Base-by-base conservation (phyloP, 2,888 invertebrate species). In the Temnothorax rugatulus region DNA sequence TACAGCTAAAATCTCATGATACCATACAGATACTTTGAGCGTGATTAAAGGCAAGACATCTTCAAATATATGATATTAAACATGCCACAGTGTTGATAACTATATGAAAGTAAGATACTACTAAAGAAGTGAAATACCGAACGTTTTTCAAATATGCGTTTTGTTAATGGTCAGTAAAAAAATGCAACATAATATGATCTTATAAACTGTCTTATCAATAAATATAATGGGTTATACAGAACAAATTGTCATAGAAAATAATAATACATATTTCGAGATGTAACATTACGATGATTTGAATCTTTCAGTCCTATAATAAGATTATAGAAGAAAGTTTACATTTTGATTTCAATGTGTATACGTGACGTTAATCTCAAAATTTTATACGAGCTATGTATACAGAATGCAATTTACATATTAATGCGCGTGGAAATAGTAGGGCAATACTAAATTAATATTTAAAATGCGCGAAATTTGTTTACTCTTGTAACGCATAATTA, bases 321-420 rank as follows among this genome's bases (percentile, higher is more conserved):
- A 69, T 61, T 73, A 81, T 57, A 47, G 13, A 38, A 69, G 21
- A 38, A 83, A 74, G 50, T 76, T 85, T 76, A 76, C 63, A 83
- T 83, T 82, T 86, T 86, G n/a, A 89, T 84, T 89, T 87, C 34
- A n/a, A 66, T 83, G 21, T n/a, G 52, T 89, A 63, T 34, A 59
- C 52, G 66, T 86, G 63, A 69, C 57, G 44, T 73, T 79, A 29
- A 79, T 79, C 13, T 79, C 54, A 47, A 59, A 75, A 83, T 87
- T 89, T 89, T 86, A 83, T 87, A 87, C 82, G 64, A 71, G 64
- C 34, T 63, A 47, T 82, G 44, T 66, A 41, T 41, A 77, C 63
- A 47, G 8, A 66, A 47, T 63, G 52, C 15, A 54, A 38, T 77
- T 83, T 50, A 79, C 59, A 29, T 79, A 74, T 76, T 86, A 84